phyloP scores from a whole-genome alignment of 1,140 invertebrate genomes.

The Zelostemma sp. region DNA sequence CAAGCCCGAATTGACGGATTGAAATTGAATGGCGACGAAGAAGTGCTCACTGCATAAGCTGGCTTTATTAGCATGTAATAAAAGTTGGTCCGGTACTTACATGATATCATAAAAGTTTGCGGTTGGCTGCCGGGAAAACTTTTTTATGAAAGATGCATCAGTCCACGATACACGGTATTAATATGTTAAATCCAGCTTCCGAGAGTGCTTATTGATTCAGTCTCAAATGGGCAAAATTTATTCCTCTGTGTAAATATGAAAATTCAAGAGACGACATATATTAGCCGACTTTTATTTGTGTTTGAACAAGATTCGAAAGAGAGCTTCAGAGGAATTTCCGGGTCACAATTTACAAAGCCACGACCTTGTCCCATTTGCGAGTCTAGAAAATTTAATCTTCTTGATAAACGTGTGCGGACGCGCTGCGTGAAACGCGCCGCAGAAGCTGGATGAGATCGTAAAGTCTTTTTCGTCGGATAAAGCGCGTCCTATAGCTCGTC shows the following conservation, averaged over 20 bases:
- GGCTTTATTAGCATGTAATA: conserved; percentile 46
- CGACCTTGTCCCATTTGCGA: conserved; percentile 30
- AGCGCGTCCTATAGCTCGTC: conserved; percentile 31
- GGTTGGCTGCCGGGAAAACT: conserved; percentile 24
- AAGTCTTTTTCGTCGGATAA: conserved; percentile 7
- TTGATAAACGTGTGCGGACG: conserved; percentile 7
- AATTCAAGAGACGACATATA: conserved; percentile 1
- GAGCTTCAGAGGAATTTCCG: conserved; percentile 9
- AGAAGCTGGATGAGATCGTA: conserved; percentile 2
- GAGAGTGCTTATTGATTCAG: conserved; percentile 33
- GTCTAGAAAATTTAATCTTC: conserved; percentile 21
- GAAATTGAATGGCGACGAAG: conserved; percentile 33
- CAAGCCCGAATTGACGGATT: conserved; percentile 41
- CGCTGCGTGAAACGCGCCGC: conserved; percentile 18
- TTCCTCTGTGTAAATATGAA: background rate
- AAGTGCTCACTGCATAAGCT: conserved; percentile 33
- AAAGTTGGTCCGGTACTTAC: conserved; percentile 42
- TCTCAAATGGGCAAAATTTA: conserved; percentile 2
- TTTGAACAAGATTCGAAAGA: background rate
- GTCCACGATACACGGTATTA: conserved; percentile 35
- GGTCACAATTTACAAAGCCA: conserved; percentile 5
- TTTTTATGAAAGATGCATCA: conserved; percentile 41
- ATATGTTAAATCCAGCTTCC: conserved; percentile 25
- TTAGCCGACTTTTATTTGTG: background rate
- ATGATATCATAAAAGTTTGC: conserved; percentile 43